These are phyloP conservation scores for Gasterosteus aculeatus DNA, from an alignment of 2,113 vertebrate genomes.

Conservation along the genomic window DNA sequence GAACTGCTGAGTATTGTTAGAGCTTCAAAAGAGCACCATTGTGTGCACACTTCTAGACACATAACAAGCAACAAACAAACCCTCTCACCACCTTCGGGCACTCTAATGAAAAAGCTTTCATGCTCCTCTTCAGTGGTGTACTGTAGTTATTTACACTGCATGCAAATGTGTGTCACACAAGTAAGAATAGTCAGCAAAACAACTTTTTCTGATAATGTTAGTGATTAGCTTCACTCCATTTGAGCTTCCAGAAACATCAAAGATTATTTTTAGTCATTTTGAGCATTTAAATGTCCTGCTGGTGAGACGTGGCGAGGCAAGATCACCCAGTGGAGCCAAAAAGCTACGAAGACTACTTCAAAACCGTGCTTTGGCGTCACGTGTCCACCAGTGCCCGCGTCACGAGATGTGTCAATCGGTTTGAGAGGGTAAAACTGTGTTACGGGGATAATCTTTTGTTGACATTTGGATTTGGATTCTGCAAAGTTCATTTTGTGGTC, in stretches of 20 bases:
- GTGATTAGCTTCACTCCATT: background rate
- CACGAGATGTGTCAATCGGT: slow-evolving; percentile 21
- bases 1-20: background rate
- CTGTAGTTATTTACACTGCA: background rate
- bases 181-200: background rate
- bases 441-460: slow-evolving; percentile 56
- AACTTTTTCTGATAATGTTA: background rate
- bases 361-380: slow-evolving; percentile 15
- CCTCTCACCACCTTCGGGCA: no score
- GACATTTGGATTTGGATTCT: slow-evolving; percentile 52
- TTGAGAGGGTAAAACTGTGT: slow-evolving; percentile 25
- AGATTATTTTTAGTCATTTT: background rate
- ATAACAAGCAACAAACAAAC: background rate
- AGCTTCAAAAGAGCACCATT: background rate
- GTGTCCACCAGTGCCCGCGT: slow-evolving; percentile 6
- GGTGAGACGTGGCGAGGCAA: background rate
- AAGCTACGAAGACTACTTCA: background rate
- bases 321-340: background rate
- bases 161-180: background rate
- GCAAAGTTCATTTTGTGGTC: slow-evolving; percentile 38
- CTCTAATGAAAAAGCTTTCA: background rate
- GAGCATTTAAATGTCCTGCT: background rate
- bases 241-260: background rate
- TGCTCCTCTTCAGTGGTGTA: background rate
- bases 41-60: background rate